Percentiles rank a stretch among this genome's conserved stretches.
Conservation (phyloP, 2,797 vertebrate species). For the Natrix natrix region DNA sequence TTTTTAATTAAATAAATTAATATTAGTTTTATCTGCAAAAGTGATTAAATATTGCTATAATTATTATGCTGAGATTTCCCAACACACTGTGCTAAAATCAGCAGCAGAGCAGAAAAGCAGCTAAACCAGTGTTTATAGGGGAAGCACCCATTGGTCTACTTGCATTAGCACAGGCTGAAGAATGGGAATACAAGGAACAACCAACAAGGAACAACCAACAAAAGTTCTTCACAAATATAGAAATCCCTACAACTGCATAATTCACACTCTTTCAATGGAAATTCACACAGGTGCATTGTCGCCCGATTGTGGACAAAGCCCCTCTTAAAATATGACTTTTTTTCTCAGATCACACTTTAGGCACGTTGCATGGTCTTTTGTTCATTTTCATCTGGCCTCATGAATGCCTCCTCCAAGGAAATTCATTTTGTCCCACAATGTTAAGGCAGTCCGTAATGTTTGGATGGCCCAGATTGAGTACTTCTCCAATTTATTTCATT, state of each 20-base stretch:
- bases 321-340: neutral
- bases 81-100: constrained; percentile 66
- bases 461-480: neutral
- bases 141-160: constrained; percentile 39
- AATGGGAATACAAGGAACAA: constrained; percentile 44
- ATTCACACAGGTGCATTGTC: constrained; percentile 23
- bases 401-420: neutral
- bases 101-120: constrained; percentile 46
- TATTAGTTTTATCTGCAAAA: constrained; percentile 88
- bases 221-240: constrained; percentile 53
- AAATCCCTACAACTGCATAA: constrained; percentile 46
- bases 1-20: constrained; percentile 97
- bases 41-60: constrained; percentile 94
- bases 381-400: constrained; percentile 5
- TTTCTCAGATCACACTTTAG: neutral
- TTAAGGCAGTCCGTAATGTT: constrained; percentile 31
- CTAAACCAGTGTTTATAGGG: constrained; percentile 51
- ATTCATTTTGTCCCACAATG: neutral
- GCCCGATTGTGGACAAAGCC: constrained; percentile 45
- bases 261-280: constrained; percentile 33
- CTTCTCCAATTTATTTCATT: constrained; percentile 10
- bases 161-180: constrained; percentile 22
- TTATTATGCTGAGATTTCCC: constrained; percentile 67
- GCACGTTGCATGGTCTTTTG: neutral
- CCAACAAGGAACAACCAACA: constrained; percentile 46